Conservation (phyloP, 2,888 invertebrate species). For the Stramonita haemastoma region DNA sequence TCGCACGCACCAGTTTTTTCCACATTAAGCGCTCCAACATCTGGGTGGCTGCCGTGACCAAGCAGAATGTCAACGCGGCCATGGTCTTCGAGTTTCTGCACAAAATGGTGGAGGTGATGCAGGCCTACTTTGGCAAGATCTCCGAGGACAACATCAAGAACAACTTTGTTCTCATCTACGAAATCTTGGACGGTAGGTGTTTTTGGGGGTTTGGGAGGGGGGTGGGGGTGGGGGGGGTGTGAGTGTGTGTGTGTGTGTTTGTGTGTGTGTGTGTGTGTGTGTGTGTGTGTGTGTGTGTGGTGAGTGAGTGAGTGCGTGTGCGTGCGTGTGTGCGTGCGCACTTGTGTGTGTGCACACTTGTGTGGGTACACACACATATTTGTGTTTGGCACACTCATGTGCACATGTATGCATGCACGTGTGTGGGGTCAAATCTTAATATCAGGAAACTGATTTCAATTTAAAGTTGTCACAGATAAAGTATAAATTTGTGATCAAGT, state of each 20-base stretch:
- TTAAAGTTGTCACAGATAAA: too few species aligned
- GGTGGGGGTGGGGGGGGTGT: not conserved
- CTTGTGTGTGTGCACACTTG: not conserved
- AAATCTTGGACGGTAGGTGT: conserved; percentile 92
- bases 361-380: not conserved
- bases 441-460: too few species aligned
- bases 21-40: conserved; percentile 99
- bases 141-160: conserved; percentile 99
- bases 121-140: conserved; percentile 99
- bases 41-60: conserved; percentile 99
- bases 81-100: conserved; percentile 99
- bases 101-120: conserved; percentile 96
- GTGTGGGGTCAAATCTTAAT: too few species aligned
- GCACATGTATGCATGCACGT: too few species aligned
- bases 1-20: conserved; percentile 99
- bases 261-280: not conserved
- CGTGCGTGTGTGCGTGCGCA: not conserved
- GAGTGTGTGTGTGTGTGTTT: not conserved
- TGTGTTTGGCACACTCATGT: too few species aligned
- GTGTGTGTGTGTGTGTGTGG: not conserved
- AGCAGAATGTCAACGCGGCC: conserved; percentile 99
- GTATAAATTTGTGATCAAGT: too few species aligned
- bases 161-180: conserved; percentile 99
- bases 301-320: not conserved
- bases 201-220: too few species aligned